Evolutionary conservation across 1,140 invertebrate genomes (phyloP).

Genomic region (Diachasmimorpha longicaudata): DNA sequence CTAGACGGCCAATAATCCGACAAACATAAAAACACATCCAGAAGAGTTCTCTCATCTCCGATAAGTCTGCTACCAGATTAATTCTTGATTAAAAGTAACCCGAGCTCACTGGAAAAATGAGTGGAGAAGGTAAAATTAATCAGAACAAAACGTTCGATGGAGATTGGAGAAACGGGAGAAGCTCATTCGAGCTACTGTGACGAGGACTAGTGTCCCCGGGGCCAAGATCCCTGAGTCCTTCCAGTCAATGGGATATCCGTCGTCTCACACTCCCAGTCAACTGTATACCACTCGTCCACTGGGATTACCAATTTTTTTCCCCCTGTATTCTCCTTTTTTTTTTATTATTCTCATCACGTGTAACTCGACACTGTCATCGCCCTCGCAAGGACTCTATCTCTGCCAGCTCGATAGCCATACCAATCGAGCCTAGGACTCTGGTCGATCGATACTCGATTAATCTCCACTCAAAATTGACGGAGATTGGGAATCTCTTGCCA

Average conservation of each 20-base stretch:
- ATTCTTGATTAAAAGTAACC: background rate
- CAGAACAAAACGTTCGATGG: background rate
- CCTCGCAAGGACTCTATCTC: background rate
- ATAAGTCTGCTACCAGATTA: background rate
- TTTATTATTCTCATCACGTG: constrained; percentile 5
- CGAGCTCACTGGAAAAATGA: background rate
- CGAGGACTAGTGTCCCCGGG: background rate
- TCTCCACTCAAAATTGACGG: constrained; percentile 35
- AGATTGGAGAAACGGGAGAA: background rate
- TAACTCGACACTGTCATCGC: background rate
- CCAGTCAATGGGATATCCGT: background rate
- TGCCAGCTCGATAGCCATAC: background rate
- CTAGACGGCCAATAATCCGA: background rate
- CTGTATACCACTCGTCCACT: background rate
- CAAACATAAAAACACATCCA: background rate
- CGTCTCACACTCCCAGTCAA: background rate
- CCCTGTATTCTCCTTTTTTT: background rate
- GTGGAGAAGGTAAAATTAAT: background rate
- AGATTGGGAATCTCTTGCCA: constrained; percentile 21
- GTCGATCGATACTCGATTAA: constrained; percentile 43
- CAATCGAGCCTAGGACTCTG: background rate
- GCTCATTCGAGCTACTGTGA: background rate
- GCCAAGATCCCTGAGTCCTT: background rate
- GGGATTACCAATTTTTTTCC: background rate
- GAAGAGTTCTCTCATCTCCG: background rate